Percentiles rank a stretch among this genome's conserved stretches.
Evolutionary conservation across 2,113 vertebrate genomes (phyloP).

Genomic region (Clarias batrachus): DNA sequence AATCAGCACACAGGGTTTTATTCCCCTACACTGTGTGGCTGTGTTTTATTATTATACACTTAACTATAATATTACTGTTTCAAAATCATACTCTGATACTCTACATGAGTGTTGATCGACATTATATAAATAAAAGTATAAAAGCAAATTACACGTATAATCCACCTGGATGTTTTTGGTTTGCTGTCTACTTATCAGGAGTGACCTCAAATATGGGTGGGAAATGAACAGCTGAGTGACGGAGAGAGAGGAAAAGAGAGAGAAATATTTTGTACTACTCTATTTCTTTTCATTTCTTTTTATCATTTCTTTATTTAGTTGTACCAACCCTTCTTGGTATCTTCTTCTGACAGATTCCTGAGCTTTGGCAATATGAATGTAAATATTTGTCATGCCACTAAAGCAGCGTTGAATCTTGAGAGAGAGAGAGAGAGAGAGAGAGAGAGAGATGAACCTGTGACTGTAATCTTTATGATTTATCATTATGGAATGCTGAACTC

Average conservation of each 20-base stretch:
- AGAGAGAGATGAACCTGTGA: too few species aligned
- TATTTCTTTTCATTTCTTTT: too few species aligned
- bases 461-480: background rate
- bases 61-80: background rate
- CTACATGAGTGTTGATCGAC: background rate
- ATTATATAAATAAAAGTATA: background rate
- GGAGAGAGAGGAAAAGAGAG: background rate
- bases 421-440: background rate
- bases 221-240: constrained; percentile 23
- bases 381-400: too few species aligned
- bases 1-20: background rate
- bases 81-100: too few species aligned
- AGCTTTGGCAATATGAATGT: too few species aligned
- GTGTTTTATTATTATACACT: background rate
- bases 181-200: background rate
- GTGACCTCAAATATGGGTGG: constrained; percentile 1
- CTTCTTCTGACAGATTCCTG: too few species aligned
- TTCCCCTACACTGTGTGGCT: background rate
- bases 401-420: background rate
- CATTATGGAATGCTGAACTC: background rate
- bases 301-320: too few species aligned
- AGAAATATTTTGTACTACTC: background rate
- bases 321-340: too few species aligned
- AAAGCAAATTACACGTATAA: background rate
- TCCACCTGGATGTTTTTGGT: background rate